Evolutionary conservation across 64 coral and sea anemone species (phyloP), one percentile per base, ranked within the genome.

Genomic region (Actinia equina): DNA sequence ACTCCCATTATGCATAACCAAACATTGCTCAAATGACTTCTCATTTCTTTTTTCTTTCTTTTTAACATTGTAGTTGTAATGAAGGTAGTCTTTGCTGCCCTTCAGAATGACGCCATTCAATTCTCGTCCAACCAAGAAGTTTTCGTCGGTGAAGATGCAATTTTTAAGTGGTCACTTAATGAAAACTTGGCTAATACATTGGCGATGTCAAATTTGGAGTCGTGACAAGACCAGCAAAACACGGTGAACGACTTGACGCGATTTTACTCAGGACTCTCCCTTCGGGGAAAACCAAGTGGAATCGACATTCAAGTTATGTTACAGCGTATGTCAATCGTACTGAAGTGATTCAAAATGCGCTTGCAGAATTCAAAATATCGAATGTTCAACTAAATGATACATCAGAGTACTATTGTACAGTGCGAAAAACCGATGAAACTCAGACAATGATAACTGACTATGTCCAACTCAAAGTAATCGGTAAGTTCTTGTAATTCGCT

Each of bases 111-210:
- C 7, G 22, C 78, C 8, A 46, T 44, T 22, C 22, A 49, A 7
- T 81, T 81, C 14, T 81, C 42, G 43, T 81, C 78, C 16, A 81
- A 60, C 15, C 83, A 42, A 58, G 83, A 85, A 44, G 83, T 85
- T 19, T 85, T 85, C 15, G 53, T 85, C 17, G 83, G 83, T 30
- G 59, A 63, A 57, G 42, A 85, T 62, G 83, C 83, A 37, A 18
- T 85, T 22, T 85, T 85, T 6, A 53, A 85, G 30, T 85, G 52
- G 52, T 22, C 43, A 16, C 18, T 85, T 17, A 6, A 57, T n/a
- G 30, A 57, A 37, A 30, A 57, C 26, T 20, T 85, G 3, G 41
- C 52, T 22, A 60, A 57, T 52, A 59, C 6, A 85, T 85, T 14
- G 83, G 23, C 7, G 42, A 60, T 58, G 22, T 85, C 1, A 85